These are phyloP conservation scores for Cochlearius cochlearius DNA, from an alignment of 2,113 vertebrate genomes.

Conservation along the genomic window DNA sequence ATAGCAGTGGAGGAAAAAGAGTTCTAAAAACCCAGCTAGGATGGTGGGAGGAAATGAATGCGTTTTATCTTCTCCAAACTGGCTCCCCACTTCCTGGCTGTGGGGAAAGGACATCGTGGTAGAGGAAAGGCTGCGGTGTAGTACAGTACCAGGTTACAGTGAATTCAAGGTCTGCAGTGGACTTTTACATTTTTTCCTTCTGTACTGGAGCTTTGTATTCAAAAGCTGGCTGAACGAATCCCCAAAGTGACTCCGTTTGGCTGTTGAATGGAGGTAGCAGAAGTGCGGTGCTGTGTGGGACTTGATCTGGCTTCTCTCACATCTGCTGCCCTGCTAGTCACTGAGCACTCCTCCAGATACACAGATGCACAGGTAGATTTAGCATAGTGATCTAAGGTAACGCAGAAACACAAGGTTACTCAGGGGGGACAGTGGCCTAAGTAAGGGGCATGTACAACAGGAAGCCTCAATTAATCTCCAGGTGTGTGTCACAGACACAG, in stretches of 20 bases:
- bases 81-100: not conserved
- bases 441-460: fast-evolving
- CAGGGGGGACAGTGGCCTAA: not conserved
- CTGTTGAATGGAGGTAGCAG: not conserved
- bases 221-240: not conserved
- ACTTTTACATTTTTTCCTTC: not conserved
- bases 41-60: not conserved
- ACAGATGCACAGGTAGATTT: not conserved
- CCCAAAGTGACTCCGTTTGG: not conserved
- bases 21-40: not conserved
- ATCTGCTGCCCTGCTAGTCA: not conserved
- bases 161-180: not conserved
- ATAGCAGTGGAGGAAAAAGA: not conserved
- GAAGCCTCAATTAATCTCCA: not conserved
- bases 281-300: not conserved
- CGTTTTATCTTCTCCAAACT: not conserved
- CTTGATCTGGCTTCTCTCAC: not conserved
- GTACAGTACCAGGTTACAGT: not conserved
- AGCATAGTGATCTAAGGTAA: not conserved
- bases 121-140: not conserved
- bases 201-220: not conserved
- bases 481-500: not conserved
- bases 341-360: not conserved
- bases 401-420: not conserved
- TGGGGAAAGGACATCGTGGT: not conserved